These are phyloP conservation scores for Nesidiocoris tenuis DNA, from an alignment of 2,888 invertebrate genomes.

Conservation along the genomic window DNA sequence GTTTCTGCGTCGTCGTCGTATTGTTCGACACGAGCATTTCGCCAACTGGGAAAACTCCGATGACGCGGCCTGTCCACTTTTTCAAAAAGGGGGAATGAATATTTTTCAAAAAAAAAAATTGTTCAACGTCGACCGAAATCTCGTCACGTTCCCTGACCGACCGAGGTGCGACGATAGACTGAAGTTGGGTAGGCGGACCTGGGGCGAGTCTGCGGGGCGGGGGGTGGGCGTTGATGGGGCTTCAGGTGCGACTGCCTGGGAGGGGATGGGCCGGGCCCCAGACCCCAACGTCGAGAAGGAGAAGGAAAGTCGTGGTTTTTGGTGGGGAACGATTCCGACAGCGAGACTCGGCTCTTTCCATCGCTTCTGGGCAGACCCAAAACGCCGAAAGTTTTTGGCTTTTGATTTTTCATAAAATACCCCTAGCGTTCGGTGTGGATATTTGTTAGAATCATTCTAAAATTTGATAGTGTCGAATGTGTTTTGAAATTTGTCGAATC, in stretches of 20 bases:
- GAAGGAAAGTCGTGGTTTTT: no score
- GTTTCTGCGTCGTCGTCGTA: conserved; percentile 38
- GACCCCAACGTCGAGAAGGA: no score
- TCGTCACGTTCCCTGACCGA: conserved; percentile 1
- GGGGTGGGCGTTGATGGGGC: conserved; percentile 15
- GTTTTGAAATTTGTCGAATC: no score
- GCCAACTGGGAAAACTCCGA: conserved; percentile 2
- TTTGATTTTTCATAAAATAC: no score
- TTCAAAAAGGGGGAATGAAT: not conserved
- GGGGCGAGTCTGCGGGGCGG: conserved; percentile 1
- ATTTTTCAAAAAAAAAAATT: not conserved
- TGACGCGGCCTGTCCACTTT: not conserved
- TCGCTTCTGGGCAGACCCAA: no score
- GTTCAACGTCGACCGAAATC: not conserved
- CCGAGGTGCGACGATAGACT: conserved; percentile 18
- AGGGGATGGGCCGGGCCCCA: not conserved
- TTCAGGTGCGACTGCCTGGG: not conserved
- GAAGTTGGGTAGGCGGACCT: conserved; percentile 12
- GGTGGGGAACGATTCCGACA: no score
- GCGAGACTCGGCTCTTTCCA: no score
- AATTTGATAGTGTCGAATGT: no score
- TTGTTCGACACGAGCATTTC: conserved; percentile 39
- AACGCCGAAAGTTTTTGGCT: no score
- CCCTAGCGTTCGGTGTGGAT: no score
- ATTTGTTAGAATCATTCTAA: no score